Conservation (phyloP, 37 sponge, comb jelly and placozoan species). For the Theonella swinhoei region DNA sequence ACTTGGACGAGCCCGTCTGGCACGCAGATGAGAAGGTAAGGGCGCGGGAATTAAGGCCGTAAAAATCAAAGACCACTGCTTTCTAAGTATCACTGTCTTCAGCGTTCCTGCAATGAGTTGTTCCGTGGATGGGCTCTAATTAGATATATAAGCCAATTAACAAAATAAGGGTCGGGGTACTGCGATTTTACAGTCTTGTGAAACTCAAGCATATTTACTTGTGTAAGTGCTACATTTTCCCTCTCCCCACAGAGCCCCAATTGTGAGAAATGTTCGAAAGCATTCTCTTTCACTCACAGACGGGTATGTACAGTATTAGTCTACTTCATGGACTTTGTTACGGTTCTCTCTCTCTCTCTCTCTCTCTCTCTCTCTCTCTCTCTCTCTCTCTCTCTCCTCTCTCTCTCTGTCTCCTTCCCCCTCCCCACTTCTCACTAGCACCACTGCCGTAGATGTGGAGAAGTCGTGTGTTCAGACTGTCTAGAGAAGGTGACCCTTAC, state of each 20-base stretch:
- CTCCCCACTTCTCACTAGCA: constrained; percentile 44
- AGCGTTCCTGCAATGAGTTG: too few relatives aligned
- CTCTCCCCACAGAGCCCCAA: constrained; percentile 27
- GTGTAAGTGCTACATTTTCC: background rate
- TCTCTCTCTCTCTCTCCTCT: background rate
- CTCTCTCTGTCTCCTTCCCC: background rate
- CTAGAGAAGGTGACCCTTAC: constrained; percentile 45
- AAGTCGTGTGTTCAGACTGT: constrained; percentile 72
- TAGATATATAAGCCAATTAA: too few relatives aligned
- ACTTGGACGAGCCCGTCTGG: constrained; percentile 78
- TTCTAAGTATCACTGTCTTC: background rate
- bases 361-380: background rate
- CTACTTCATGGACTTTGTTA: background rate
- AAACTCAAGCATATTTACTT: too few relatives aligned
- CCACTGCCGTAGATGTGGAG: constrained; percentile 84
- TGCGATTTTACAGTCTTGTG: too few relatives aligned
- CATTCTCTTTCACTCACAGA: constrained; percentile 56
- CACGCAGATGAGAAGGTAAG: constrained; percentile 73
- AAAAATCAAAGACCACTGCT: too few relatives aligned
- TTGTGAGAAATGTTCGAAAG: constrained; percentile 50
- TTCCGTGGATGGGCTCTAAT: too few relatives aligned
- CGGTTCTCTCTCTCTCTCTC: background rate
- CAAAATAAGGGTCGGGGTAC: too few relatives aligned
- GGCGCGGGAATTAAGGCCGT: too few relatives aligned
- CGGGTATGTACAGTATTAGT: constrained; percentile 31